Percentiles rank a stretch among this genome's conserved stretches.
Conservation (phyloP, 1,140 invertebrate genomes). For the Leptinotarsa texana region DNA sequence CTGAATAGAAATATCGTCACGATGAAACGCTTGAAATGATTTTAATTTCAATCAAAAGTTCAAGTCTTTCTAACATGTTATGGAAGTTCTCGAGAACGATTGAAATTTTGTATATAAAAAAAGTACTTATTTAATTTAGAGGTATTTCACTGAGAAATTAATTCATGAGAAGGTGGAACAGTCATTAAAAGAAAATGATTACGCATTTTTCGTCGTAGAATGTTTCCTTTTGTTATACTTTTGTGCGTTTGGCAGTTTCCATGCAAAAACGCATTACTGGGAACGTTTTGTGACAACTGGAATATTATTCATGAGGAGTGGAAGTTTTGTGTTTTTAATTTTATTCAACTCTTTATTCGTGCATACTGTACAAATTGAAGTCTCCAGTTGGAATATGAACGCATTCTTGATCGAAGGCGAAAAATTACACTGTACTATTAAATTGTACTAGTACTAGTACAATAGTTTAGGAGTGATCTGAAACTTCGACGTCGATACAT, state of each 20-base stretch:
- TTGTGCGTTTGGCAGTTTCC: neutral
- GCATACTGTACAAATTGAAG: too few species aligned
- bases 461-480: too few species aligned
- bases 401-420: too few species aligned
- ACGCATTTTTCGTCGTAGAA: neutral
- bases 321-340: too few species aligned
- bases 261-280: neutral
- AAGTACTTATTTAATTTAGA: neutral
- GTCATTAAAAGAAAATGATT: neutral
- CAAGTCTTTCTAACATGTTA: neutral
- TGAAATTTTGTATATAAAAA: constrained; percentile 8
- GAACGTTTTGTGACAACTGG: neutral
- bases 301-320: too few species aligned
- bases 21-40: too few species aligned
- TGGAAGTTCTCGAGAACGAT: constrained; percentile 8
- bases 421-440: too few species aligned
- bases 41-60: neutral
- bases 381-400: too few species aligned
- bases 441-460: too few species aligned
- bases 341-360: too few species aligned
- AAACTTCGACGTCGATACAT: too few species aligned
- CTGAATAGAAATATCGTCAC: too few species aligned
- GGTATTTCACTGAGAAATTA: constrained; percentile 7
- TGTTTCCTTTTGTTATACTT: neutral
- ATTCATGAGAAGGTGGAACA: neutral